Percentiles rank a stretch among this genome's conserved stretches.
Evolutionary conservation across 1,140 invertebrate genomes (phyloP).

Genomic region (Oryctes rhinoceros): DNA sequence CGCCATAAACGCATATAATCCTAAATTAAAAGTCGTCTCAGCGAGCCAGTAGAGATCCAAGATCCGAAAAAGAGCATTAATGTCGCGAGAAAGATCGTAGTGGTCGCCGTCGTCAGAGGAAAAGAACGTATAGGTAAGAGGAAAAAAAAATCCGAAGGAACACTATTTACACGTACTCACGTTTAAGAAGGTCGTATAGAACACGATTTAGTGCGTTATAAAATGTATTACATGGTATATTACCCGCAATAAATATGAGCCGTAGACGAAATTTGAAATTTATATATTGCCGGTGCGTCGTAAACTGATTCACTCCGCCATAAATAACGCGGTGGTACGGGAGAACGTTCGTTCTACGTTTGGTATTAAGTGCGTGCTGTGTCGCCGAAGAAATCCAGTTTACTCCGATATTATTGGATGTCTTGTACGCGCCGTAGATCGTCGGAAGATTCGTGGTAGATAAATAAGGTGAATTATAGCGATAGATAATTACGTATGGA

Average conservation of each 20-base stretch:
- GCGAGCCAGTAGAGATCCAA: neutral
- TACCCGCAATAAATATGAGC: constrained; percentile 12
- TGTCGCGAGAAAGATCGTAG: neutral
- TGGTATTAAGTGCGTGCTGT: neutral
- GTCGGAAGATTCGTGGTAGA: neutral
- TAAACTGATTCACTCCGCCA: constrained; percentile 9
- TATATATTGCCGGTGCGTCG: neutral
- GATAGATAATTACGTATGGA: constrained; percentile 8
- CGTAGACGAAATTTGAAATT: constrained; percentile 19
- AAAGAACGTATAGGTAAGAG: neutral
- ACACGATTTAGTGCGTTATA: constrained; percentile 11
- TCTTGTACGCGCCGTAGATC: neutral
- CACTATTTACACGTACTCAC: constrained; percentile 1
- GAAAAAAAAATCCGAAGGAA: neutral
- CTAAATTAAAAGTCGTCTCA: neutral
- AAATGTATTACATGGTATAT: constrained; percentile 22
- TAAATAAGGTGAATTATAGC: constrained; percentile 22
- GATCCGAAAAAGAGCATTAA: neutral
- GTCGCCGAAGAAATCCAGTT: neutral
- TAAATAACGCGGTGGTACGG: neutral
- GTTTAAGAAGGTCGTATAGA: constrained; percentile 2
- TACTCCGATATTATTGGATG: neutral
- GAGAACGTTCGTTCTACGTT: neutral
- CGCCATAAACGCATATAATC: constrained; percentile 4
- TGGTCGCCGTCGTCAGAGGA: no score